Evolutionary conservation across 1,140 invertebrate species (phyloP).

Genomic region (Drosophila erecta): DNA sequence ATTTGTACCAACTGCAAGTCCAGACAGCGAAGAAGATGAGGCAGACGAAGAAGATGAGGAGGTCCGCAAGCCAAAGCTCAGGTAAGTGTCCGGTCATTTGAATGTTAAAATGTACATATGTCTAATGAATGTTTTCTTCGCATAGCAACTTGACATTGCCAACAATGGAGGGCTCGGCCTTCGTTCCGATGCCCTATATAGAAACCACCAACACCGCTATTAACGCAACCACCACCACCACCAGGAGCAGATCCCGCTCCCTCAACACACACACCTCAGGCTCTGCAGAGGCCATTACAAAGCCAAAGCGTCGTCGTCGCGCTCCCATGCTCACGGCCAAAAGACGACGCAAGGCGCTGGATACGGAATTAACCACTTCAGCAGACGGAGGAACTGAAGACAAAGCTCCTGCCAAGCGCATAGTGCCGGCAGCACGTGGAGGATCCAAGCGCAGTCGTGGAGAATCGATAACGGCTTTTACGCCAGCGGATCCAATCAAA

Average conservation of each 20-base stretch:
- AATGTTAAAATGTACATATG: background rate
- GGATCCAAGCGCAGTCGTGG: slow-evolving; percentile 13
- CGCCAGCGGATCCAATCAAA: slow-evolving; percentile 28
- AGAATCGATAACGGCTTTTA: slow-evolving; percentile 5
- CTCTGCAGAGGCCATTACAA: slow-evolving; percentile 26
- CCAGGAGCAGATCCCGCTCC: slow-evolving; percentile 43
- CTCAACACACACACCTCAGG: slow-evolving; percentile 71
- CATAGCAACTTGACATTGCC: slow-evolving; percentile 66
- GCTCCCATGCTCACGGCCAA: slow-evolving; percentile 56
- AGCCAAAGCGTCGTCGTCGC: slow-evolving; percentile 67
- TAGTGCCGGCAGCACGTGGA: background rate
- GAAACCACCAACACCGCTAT: slow-evolving; percentile 32
- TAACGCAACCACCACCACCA: slow-evolving; percentile 38
- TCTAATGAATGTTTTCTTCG: background rate
- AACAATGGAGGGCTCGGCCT: slow-evolving; percentile 59
- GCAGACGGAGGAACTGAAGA: background rate
- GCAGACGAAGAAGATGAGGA: slow-evolving; percentile 55
- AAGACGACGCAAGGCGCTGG: slow-evolving; percentile 42
- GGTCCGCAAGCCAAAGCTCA: slow-evolving; percentile 63
- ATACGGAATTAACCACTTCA: slow-evolving; percentile 11
- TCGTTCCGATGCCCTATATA: slow-evolving; percentile 58
- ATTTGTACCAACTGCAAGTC: slow-evolving; percentile 49
- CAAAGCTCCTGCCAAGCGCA: slow-evolving; percentile 16
- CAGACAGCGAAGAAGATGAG: slow-evolving; percentile 66
- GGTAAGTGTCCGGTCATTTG: slow-evolving; percentile 22